phyloP scores from a whole-genome alignment of 2,113 vertebrate species.

The Gambusia holbrooki region DNA sequence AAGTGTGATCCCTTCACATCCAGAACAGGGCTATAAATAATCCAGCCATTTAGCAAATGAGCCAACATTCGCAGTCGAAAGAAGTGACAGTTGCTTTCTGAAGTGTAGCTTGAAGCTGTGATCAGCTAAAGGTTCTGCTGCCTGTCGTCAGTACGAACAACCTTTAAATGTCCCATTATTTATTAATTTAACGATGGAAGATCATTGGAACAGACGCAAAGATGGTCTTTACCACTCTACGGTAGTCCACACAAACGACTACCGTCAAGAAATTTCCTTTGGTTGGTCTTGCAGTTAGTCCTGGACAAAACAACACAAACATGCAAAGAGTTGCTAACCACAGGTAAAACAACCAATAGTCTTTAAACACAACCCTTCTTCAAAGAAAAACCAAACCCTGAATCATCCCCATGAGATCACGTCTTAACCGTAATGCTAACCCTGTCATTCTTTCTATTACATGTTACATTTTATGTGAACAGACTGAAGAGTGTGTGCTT shows the following conservation, averaged over 20 bases:
- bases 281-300: neutral
- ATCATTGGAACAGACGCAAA: neutral
- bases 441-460: neutral
- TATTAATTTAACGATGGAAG: neutral
- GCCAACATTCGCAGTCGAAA: neutral
- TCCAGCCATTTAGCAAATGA: neutral
- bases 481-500: neutral
- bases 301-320: neutral
- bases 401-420: neutral
- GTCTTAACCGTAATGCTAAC: neutral
- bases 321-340: neutral
- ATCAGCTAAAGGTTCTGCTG: neutral
- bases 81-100: too few relatives aligned
- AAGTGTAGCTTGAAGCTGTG: neutral
- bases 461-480: neutral
- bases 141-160: neutral
- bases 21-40: neutral
- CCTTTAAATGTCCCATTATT: neutral
- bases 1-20: neutral
- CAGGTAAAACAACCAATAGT: neutral
- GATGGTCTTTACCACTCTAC: neutral
- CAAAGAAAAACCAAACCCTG: neutral
- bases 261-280: neutral
- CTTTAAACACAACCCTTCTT: neutral
- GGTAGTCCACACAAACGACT: neutral